phyloP scores from a whole-genome alignment of 1,140 invertebrate species.

The Lasioglossum albipes region DNA sequence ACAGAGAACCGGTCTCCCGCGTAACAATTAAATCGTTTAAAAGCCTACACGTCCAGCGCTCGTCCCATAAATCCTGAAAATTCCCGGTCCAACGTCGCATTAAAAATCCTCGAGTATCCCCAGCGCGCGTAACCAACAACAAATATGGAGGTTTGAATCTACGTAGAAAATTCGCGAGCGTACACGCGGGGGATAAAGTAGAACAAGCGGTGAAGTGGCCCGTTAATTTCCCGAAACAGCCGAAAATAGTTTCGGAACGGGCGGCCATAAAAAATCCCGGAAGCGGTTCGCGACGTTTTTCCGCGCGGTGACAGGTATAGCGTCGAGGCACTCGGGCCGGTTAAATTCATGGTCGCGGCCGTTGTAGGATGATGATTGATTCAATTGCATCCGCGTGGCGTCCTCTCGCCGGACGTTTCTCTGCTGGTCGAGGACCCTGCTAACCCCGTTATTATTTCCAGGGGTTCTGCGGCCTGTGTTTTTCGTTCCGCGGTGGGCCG shows the following conservation, averaged over 20 bases:
- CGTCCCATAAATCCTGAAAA: too few relatives aligned
- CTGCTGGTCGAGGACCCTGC: constrained; percentile 65
- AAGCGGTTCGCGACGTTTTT: constrained; percentile 16
- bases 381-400: constrained; percentile 64
- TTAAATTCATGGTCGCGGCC: constrained; percentile 55
- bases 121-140: too few relatives aligned
- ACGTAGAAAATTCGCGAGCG: too few relatives aligned
- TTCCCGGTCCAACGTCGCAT: too few relatives aligned
- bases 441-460: constrained; percentile 78
- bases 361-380: constrained; percentile 64
- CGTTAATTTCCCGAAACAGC: too few relatives aligned
- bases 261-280: constrained; percentile 3
- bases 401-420: constrained; percentile 47
- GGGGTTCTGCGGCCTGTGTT: constrained; percentile 64
- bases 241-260: background rate
- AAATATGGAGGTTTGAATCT: too few relatives aligned
- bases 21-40: too few relatives aligned
- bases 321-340: constrained; percentile 8
- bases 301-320: constrained; percentile 49
- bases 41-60: too few relatives aligned
- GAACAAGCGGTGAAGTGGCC: too few relatives aligned
- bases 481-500: constrained; percentile 71
- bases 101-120: too few relatives aligned
- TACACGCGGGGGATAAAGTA: too few relatives aligned
- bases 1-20: too few relatives aligned